Conservation (phyloP, 1,140 invertebrate genomes). For the Planococcus citri region DNA sequence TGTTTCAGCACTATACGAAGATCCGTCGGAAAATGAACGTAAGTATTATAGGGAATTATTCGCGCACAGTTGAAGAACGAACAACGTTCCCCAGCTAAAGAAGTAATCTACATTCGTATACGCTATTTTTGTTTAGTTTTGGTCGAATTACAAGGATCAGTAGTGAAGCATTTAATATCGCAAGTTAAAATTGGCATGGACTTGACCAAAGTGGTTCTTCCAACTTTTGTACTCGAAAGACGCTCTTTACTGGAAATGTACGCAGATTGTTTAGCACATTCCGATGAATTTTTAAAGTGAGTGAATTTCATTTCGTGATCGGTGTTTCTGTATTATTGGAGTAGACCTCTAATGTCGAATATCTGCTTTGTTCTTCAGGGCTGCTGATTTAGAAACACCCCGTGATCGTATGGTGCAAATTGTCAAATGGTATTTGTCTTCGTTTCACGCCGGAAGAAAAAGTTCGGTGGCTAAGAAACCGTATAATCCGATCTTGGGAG, state of each 20-base stretch:
- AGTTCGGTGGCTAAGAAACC: constrained; percentile 92
- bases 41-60: constrained; percentile 23
- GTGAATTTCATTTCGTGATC: constrained; percentile 29
- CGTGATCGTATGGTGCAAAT: constrained; percentile 85
- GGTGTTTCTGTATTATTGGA: no score
- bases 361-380: constrained; percentile 41
- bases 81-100: neutral
- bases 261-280: constrained; percentile 95
- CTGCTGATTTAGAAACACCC: constrained; percentile 67
- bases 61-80: neutral
- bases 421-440: constrained; percentile 88
- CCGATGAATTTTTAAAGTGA: constrained; percentile 88
- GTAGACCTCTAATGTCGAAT: neutral
- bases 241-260: constrained; percentile 95
- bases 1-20: constrained; percentile 31
- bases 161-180: constrained; percentile 84
- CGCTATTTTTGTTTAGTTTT: constrained; percentile 26
- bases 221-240: constrained; percentile 92
- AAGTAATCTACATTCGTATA: neutral
- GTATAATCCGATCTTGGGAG: constrained; percentile 93
- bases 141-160: constrained; percentile 87
- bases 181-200: constrained; percentile 98
- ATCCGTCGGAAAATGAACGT: constrained; percentile 29
- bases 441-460: constrained; percentile 92
- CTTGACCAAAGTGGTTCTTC: constrained; percentile 90